phyloP scores from a whole-genome alignment of 2,888 invertebrate genomes.

The Drosophila diplacantha region DNA sequence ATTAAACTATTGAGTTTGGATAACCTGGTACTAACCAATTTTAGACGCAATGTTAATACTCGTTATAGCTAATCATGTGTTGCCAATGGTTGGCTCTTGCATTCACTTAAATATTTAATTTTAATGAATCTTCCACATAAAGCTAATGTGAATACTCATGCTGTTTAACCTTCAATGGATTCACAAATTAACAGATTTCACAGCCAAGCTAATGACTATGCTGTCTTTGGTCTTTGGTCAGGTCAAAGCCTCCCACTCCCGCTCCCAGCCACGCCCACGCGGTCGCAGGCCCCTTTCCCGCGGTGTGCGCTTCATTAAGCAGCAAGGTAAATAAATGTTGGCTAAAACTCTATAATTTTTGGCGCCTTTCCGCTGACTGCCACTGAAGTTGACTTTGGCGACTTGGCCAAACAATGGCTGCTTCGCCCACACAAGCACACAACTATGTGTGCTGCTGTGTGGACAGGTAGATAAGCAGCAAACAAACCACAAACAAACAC shows the following conservation, averaged over 20 bases:
- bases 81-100: not conserved
- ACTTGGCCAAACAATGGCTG: conserved; percentile 48
- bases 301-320: conserved; percentile 51
- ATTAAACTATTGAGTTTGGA: not conserved
- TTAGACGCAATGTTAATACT: too few relatives aligned
- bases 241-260: conserved; percentile 38
- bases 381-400: conserved; percentile 23
- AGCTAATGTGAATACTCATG: conserved; percentile 2
- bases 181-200: conserved; percentile 26
- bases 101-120: conserved; percentile 1
- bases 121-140: conserved; percentile 11
- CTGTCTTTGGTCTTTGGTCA: conserved; percentile 45
- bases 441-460: conserved; percentile 38
- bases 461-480: conserved; percentile 38
- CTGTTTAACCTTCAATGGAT: conserved; percentile 31
- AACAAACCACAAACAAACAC: conserved; percentile 7
- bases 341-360: conserved; percentile 49
- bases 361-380: conserved; percentile 58
- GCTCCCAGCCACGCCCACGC: conserved; percentile 42
- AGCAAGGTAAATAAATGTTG: conserved; percentile 39
- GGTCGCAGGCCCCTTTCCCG: conserved; percentile 23
- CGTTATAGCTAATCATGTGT: not conserved
- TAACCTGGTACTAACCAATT: not conserved
- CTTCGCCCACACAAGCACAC: conserved; percentile 47
- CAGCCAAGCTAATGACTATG: conserved; percentile 57